Conservation (phyloP, 1,140 invertebrate genomes). For the Cyrtorhinus lividipennis region DNA sequence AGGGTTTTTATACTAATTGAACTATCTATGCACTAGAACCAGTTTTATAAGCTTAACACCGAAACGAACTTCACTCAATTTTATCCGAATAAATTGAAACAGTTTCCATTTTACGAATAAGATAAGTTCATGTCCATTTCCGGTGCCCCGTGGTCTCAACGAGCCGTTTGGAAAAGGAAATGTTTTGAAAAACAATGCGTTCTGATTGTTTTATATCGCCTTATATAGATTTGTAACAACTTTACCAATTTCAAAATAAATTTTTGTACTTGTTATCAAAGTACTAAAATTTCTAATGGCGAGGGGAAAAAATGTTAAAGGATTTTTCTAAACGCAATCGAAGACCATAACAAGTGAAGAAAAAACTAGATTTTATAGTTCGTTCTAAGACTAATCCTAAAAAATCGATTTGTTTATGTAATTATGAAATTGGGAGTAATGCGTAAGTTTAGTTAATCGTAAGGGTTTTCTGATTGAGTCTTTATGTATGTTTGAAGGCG, state of each 20-base stretch:
- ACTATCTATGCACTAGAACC: background rate
- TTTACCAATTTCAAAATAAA: background rate
- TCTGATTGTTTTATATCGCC: background rate
- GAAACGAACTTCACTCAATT: no score
- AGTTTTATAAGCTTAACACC: no score
- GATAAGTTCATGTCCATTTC: background rate
- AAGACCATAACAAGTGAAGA: background rate
- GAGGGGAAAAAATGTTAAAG: no score
- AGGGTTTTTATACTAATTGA: no score
- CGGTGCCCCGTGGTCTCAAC: no score
- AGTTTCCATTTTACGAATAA: background rate
- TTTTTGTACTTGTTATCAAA: background rate
- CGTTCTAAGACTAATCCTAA: background rate
- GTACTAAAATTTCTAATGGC: background rate
- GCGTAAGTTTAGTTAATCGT: background rate
- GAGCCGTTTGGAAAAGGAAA: no score
- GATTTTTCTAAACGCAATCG: background rate
- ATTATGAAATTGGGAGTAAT: background rate
- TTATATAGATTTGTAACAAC: background rate
- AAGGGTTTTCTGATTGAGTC: background rate
- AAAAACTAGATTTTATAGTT: background rate
- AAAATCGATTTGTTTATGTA: background rate
- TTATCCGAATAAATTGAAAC: constrained; percentile 14
- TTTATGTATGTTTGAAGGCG: background rate
- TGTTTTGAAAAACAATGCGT: no score